Conservation (phyloP, 2,797 vertebrate species). For the Enteromius treurensis region DNA sequence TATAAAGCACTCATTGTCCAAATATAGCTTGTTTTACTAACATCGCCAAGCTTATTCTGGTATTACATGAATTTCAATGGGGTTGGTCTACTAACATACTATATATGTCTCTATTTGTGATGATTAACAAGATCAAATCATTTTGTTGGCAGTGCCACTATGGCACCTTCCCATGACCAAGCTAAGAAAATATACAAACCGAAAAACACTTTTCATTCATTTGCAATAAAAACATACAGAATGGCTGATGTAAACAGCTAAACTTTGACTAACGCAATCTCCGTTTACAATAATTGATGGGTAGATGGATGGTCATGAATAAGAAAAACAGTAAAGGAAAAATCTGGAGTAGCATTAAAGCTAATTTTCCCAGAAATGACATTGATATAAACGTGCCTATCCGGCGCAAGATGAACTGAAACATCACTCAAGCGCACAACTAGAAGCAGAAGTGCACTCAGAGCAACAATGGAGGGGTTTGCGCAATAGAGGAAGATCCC, state of each 20-base stretch:
- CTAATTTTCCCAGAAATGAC: not conserved
- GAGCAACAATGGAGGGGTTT: conserved; percentile 40
- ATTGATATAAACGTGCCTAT: not conserved
- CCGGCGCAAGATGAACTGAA: not conserved
- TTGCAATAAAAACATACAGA: not conserved
- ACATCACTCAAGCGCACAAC: not conserved
- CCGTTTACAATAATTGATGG: not conserved
- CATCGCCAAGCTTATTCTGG: conserved; percentile 47
- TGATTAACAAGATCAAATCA: not conserved
- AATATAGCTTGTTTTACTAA: conserved; percentile 54
- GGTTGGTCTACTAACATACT: conserved; percentile 50
- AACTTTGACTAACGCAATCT: not conserved
- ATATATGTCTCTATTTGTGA: conserved; percentile 28
- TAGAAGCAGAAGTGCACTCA: conserved; percentile 4
- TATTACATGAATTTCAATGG: conserved; percentile 48
- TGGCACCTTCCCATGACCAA: conserved; percentile 42
- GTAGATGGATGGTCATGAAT: not conserved
- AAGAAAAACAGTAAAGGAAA: not conserved
- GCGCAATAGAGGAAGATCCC: conserved; percentile 47
- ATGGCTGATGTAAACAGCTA: not conserved
- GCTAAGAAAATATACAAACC: not conserved
- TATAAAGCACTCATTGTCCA: conserved; percentile 56
- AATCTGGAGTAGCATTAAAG: not conserved
- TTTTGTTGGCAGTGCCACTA: not conserved
- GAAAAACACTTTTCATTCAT: conserved; percentile 9